Conservation (phyloP, 2,113 vertebrate genomes). For the Odocoileus hemionus region DNA sequence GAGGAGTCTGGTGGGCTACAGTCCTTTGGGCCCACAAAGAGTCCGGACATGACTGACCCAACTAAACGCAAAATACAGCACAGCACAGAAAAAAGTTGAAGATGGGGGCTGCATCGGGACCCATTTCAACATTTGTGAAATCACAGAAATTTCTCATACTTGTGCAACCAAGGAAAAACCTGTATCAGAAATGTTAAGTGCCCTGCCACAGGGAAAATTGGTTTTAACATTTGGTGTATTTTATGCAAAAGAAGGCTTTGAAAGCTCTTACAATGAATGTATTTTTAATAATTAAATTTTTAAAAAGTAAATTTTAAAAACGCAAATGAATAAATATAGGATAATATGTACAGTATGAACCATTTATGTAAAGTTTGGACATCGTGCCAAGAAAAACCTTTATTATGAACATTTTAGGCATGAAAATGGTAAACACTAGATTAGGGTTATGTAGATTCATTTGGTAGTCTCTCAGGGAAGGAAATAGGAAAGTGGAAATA, state of each 20-base stretch:
- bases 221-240: constrained; percentile 13
- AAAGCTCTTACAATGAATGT: neutral
- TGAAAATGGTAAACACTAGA: neutral
- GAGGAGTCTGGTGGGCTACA: neutral
- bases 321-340: neutral
- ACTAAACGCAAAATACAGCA: neutral
- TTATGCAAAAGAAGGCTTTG: neutral
- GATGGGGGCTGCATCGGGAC: neutral
- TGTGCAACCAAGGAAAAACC: neutral
- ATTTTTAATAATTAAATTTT: constrained; percentile 8
- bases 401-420: neutral
- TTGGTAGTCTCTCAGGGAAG: neutral
- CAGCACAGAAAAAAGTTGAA: neutral
- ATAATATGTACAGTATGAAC: neutral
- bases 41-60: neutral
- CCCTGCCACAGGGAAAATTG: neutral
- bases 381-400: neutral
- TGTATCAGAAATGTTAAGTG: neutral
- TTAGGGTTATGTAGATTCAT: neutral
- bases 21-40: neutral
- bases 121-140: neutral
- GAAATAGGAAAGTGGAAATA: neutral
- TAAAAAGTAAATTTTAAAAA: constrained; percentile 7
- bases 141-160: neutral
- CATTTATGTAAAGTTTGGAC: neutral